Evolutionary conservation across 2,113 vertebrate species (phyloP).

Genomic region (Scortum barcoo): DNA sequence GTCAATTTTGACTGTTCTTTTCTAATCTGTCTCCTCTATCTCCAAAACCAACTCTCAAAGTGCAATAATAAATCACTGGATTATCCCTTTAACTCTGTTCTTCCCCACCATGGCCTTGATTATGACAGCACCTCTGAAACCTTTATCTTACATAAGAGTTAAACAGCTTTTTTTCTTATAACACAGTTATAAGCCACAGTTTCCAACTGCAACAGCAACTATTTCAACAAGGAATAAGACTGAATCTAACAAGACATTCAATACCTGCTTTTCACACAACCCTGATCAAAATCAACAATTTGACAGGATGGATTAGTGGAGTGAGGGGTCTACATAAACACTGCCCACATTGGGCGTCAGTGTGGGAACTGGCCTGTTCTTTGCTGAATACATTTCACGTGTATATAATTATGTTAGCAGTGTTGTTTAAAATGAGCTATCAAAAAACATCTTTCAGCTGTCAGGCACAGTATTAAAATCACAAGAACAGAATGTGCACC

Average conservation of each 20-base stretch:
- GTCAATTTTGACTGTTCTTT: neutral
- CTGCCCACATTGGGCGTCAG: neutral
- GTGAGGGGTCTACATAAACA: no score
- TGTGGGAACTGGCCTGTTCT: conserved; percentile 1
- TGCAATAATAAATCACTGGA: neutral
- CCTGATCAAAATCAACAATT: neutral
- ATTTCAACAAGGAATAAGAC: no score
- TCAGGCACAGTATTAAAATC: neutral
- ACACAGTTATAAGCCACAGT: no score
- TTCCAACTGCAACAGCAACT: no score
- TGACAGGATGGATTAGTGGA: neutral
- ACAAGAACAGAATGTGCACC: conserved; percentile 1
- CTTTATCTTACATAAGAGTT: neutral
- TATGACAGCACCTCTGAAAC: neutral
- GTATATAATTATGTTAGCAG: neutral
- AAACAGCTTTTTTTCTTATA: no score
- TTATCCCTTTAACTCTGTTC: neutral
- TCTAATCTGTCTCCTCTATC: no score
- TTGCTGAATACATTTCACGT: neutral
- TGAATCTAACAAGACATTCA: neutral
- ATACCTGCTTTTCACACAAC: neutral
- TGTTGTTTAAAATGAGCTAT: conserved; percentile 7
- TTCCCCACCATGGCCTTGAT: neutral
- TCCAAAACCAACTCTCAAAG: no score
- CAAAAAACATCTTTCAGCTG: conserved; percentile 18